Evolutionary conservation across 2,797 vertebrate species (phyloP).

Genomic region (Lateolabrax maculatus): DNA sequence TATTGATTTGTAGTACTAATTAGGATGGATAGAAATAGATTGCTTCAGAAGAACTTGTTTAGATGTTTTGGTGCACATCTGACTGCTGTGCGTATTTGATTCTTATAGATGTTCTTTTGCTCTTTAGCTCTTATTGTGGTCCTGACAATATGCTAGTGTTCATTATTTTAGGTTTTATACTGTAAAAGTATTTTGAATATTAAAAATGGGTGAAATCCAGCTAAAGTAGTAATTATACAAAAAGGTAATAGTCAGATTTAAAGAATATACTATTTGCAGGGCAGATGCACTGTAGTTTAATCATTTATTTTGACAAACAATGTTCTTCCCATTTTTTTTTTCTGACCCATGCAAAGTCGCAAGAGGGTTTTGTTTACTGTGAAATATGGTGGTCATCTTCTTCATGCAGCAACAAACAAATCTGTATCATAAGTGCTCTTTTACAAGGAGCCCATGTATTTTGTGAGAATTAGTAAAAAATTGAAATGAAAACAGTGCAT

Average conservation of each 20-base stretch:
- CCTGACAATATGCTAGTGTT: neutral
- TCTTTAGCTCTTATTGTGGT: neutral
- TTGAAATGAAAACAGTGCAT: neutral
- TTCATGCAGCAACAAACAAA: neutral
- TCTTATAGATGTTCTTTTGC: slow-evolving; percentile 2
- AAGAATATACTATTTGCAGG: neutral
- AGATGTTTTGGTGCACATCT: slow-evolving; percentile 38
- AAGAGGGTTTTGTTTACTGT: neutral
- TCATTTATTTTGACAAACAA: neutral
- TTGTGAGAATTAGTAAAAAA: neutral
- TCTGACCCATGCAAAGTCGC: neutral
- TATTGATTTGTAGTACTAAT: slow-evolving; percentile 44
- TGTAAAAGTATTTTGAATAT: neutral
- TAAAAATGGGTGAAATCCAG: neutral
- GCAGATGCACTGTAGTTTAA: too few species aligned
- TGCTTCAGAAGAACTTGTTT: slow-evolving; percentile 21
- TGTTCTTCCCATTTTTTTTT: neutral
- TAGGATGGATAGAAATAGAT: slow-evolving; percentile 18
- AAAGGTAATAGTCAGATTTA: neutral
- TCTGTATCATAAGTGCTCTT: too few species aligned
- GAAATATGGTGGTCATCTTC: neutral
- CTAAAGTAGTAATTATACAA: neutral
- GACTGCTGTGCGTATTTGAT: slow-evolving; percentile 36
- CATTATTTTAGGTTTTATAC: neutral
- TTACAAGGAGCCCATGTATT: neutral